Base-by-base conservation (phyloP, 2,888 invertebrate genomes). In the Scaptomyza caliginosa region DNA sequence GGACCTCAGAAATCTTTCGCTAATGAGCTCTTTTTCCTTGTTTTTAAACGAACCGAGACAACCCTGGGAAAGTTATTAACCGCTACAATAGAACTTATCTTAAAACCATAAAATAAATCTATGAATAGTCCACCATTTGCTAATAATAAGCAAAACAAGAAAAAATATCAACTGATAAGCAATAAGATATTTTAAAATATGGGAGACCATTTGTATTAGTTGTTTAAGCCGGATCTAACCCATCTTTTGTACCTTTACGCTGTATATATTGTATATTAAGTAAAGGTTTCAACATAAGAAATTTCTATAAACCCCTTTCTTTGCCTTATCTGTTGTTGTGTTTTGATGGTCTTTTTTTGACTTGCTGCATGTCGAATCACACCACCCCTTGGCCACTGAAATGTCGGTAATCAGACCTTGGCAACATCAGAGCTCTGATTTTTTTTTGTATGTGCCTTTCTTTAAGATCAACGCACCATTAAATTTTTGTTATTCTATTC, bases 321-420 rank as follows among this genome's bases (percentile, higher is more conserved):
- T 4, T 6, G 19, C 10, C 48, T 58, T 70, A 67, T 74, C 70
- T 42, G 11, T 26, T 8, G 13, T 8, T 39, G 16, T 11, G 13
- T 10, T 34, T 24, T 28, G 17, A 23, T 8, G 16, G 42, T 3
- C 17, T 39, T 6, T 39, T 6, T 6, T 19, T 19, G 38, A 34
- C 34, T 49, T 43, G 38, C 42, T 56, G 32, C 50, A 51, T 39
- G 32, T 52, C 23, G 40, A 34, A 56, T 70, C 76, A 59, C 52
- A 60, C 62, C 68, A 72, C 58, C 46, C n/a, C 28, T 19, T 42
- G 54, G 55, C 19, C n/a, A 59, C 11, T 5, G 7, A 38, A 21
- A 30, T 10, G 16, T 4, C 28, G n/a, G 38, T 65, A 72, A 86
- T 83, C 86, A 86, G 82, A 68, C 83, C 83, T 52, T 74, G 83